A percentile compares a stretch with the other conserved stretches of the same genome.
phyloP scores from a whole-genome alignment of 1,140 invertebrate species.

The Procambarus virginalis region DNA sequence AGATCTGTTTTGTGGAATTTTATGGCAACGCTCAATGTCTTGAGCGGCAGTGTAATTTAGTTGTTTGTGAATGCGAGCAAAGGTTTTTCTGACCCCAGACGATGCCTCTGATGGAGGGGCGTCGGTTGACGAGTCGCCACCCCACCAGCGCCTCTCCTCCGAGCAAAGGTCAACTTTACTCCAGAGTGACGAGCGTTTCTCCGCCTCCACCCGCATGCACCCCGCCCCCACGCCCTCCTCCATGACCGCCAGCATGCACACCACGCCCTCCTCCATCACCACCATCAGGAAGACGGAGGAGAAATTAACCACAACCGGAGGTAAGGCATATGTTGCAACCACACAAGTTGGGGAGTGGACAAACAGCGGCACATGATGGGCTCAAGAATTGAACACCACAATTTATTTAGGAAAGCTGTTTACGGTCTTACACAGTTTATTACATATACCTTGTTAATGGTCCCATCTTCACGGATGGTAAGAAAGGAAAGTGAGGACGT shows the following conservation, averaged over 20 bases:
- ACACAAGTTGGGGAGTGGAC: too few relatives aligned
- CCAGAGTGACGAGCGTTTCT: conserved; percentile 34
- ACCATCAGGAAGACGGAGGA: conserved; percentile 52
- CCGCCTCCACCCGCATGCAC: conserved; percentile 19
- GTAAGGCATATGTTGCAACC: background rate
- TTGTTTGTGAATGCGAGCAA: background rate
- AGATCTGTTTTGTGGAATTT: too few relatives aligned
- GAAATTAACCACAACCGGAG: conserved; percentile 17
- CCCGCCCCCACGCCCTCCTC: background rate
- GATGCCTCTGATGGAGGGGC: conserved; percentile 11
- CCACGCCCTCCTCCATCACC: background rate
- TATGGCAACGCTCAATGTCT: too few relatives aligned
- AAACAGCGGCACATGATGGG: too few relatives aligned
- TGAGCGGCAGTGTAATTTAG: too few relatives aligned
- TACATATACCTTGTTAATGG: too few relatives aligned
- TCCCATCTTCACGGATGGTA: too few relatives aligned
- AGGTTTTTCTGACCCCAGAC: background rate
- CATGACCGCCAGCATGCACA: background rate
- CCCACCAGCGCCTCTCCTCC: conserved; percentile 10
- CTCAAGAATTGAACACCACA: too few relatives aligned
- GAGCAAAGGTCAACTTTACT: conserved; percentile 26
- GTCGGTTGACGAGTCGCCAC: background rate
- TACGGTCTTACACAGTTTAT: too few relatives aligned
- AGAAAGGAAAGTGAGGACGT: too few relatives aligned
- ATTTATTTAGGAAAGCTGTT: too few relatives aligned